A percentile compares a stretch with the other conserved stretches of the same genome.
Conservation (phyloP, 2,113 vertebrate genomes). For the Heterochromis multidens region DNA sequence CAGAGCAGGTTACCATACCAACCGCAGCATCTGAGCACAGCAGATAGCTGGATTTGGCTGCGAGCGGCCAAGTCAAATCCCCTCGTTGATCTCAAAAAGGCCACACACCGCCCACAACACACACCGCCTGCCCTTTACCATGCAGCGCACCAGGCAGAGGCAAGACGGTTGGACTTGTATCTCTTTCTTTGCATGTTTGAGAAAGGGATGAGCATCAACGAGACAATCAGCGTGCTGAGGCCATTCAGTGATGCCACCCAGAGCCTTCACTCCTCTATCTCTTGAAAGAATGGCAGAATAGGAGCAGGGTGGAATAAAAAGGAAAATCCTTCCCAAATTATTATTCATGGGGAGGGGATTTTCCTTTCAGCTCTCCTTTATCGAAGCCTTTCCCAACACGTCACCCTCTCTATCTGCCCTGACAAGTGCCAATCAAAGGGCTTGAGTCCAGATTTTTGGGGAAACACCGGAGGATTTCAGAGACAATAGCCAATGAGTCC, state of each 20-base stretch:
- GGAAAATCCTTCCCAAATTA: constrained; percentile 73
- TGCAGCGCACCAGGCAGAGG: constrained; percentile 77
- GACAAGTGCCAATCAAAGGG: constrained; percentile 97
- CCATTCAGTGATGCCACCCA: constrained; percentile 87
- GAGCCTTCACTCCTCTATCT: constrained; percentile 77
- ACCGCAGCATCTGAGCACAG: constrained; percentile 71
- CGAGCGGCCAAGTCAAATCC: constrained; percentile 72
- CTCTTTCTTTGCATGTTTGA: constrained; percentile 82
- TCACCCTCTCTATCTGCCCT: constrained; percentile 87
- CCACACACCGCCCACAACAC: constrained; percentile 47
- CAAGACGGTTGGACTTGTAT: constrained; percentile 78
- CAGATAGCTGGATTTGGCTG: constrained; percentile 81
- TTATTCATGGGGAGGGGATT: constrained; percentile 84
- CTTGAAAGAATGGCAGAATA: constrained; percentile 49
- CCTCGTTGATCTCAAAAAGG: constrained; percentile 63
- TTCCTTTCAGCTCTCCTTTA: constrained; percentile 81
- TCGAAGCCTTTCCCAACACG: constrained; percentile 75
- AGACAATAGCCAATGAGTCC: constrained; percentile 69
- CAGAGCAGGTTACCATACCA: constrained; percentile 75
- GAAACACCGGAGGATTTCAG: constrained; percentile 67
- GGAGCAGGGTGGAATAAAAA: constrained; percentile 72
- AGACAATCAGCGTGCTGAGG: constrained; percentile 78
- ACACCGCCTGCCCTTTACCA: constrained; percentile 15
- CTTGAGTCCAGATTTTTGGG: constrained; percentile 69
- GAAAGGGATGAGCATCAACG: constrained; percentile 82